Base-by-base conservation (phyloP, 2,888 invertebrate species). In the Melieria crassipennis region DNA sequence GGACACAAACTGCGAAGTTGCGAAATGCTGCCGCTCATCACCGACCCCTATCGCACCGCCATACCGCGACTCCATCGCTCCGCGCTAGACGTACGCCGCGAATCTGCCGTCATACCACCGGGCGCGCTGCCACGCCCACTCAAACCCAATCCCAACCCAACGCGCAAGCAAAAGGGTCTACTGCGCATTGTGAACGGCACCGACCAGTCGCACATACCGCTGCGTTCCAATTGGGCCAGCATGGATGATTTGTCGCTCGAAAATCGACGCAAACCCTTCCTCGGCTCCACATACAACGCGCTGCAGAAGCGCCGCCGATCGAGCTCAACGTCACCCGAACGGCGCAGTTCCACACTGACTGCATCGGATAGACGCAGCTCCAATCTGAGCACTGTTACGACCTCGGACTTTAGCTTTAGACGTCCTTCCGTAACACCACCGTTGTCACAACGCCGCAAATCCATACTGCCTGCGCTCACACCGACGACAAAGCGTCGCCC, bases 321-420 rank as follows among this genome's bases (percentile, higher is more conserved):
- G 0, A 84, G 85, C 47, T 85, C 86, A 0, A 83, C 84, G 4
- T 86, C 86, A 0, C 84, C 85, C 0, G 87, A 86, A 50, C 81
- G 86, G 7, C 80, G 86, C 4, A 86, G 86, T 48, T 86, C 86
- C 0, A 86, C 85, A 0, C 85, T 84, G 78, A 86, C 86, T 0
- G 82, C 77, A 10, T 86, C 86, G 4, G 85, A 86, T 73, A 73
- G 86, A 16, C 79, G 86, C 61, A 86, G 86, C 65, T 86, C 86
- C 0, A 86, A 86, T 75, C 73, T 86, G 4, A 86, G 87, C 67
- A 82, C 85, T 4, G 75, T 86, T 0, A 86, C 86, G 7, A 84
- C 86, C 52, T 86, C 87, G 9, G 87, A 86, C 60, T 83, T 86
- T 58, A 87, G 87, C 71, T 86, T 83, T 78, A 81, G 84, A 2